Conservation (phyloP, 2,113 vertebrate species). For the Empidonax traillii region DNA sequence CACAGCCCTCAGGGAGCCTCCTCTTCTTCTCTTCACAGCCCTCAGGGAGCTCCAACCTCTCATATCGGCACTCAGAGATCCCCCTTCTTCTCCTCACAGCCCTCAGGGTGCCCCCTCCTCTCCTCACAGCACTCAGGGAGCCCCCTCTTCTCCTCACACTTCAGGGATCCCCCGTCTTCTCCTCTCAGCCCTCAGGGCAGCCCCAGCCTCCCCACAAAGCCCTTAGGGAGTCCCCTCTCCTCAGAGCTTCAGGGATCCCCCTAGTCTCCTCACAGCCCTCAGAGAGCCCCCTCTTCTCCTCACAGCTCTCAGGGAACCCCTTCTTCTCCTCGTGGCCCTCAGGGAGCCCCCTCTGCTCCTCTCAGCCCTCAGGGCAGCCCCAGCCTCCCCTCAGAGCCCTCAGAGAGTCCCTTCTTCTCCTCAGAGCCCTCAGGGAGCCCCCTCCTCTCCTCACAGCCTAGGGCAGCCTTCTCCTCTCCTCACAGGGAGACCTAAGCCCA, state of each 20-base stretch:
- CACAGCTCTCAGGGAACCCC: neutral
- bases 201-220: neutral
- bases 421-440: neutral
- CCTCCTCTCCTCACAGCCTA: fast-evolving
- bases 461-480: neutral
- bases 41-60: too few species aligned
- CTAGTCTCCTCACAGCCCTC: neutral
- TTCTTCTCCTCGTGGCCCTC: neutral
- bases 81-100: neutral
- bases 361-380: neutral
- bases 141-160: too few species aligned
- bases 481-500: fast-evolving
- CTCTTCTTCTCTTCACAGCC: too few species aligned
- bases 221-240: neutral
- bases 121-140: too few species aligned
- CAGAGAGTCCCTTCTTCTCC: neutral
- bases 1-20: neutral
- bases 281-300: neutral
- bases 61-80: too few species aligned
- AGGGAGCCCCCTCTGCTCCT: too few species aligned
- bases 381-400: neutral
- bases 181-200: neutral
- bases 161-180: too few species aligned
- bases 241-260: neutral
- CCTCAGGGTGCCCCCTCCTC: too few species aligned